A percentile compares a stretch with the other conserved stretches of the same genome.
phyloP scores from a whole-genome alignment of 2,113 vertebrate genomes.

The Paradoxurus hermaphroditus region DNA sequence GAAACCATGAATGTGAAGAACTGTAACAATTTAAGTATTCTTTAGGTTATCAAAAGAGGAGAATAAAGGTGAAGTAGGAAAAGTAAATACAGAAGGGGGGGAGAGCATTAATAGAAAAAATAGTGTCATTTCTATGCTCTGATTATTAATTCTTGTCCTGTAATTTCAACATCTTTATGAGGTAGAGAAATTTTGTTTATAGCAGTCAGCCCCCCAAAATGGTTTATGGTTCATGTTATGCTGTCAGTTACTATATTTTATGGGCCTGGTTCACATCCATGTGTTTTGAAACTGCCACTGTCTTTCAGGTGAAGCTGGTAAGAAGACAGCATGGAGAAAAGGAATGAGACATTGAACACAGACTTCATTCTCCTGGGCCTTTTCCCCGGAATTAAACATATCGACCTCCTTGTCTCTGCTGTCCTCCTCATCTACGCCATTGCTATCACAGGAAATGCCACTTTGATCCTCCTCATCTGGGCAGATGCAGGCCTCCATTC shows the following conservation, averaged over 20 bases:
- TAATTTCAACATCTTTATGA: neutral
- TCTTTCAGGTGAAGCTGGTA: neutral
- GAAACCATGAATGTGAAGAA: neutral
- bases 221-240: neutral
- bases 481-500: neutral
- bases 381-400: too few species aligned
- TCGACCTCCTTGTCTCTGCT: too few species aligned
- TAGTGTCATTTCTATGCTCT: neutral
- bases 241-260: neutral
- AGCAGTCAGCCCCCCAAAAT: neutral
- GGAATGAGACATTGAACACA: too few species aligned
- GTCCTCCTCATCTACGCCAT: too few species aligned
- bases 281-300: neutral
- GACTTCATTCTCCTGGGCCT: too few species aligned
- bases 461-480: conserved; percentile 11
- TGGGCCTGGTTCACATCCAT: neutral
- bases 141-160: neutral
- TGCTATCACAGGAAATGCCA: neutral
- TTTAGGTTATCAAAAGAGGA: neutral
- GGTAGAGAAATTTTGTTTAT: neutral
- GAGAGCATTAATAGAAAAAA: neutral
- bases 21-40: neutral
- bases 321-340: too few species aligned
- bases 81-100: neutral
- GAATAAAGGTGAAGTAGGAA: neutral